Conservation (phyloP, 2,113 vertebrate species). For the Hyaena hyaena region DNA sequence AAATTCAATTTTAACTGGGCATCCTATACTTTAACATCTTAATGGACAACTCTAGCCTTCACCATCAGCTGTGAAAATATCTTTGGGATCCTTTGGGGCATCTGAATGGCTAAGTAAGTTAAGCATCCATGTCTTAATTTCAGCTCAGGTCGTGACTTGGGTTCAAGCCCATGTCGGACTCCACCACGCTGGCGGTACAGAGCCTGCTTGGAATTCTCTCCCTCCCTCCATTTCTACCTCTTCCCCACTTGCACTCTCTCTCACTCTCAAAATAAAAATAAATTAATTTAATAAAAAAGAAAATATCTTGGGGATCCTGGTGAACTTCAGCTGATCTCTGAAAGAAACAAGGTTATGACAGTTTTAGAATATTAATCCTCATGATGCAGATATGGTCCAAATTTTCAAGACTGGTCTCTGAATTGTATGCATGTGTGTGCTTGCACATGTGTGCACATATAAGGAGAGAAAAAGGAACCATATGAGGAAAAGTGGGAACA, state of each 20-base stretch:
- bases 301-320: neutral
- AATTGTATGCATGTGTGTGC: neutral
- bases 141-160: too few species aligned
- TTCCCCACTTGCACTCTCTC: too few species aligned
- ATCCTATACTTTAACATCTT: conserved; percentile 4
- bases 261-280: too few species aligned
- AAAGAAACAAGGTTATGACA: neutral
- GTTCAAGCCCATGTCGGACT: too few species aligned
- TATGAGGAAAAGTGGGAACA: neutral
- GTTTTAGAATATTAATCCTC: neutral
- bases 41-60: neutral
- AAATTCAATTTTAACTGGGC: conserved; percentile 13
- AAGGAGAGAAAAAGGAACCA: neutral
- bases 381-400: neutral
- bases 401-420: neutral
- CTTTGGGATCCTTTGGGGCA: neutral
- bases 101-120: too few species aligned
- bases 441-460: accelerated
- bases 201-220: too few species aligned
- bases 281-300: neutral
- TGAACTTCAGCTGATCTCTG: neutral
- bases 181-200: too few species aligned
- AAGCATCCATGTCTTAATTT: too few species aligned
- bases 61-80: neutral
- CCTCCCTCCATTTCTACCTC: too few species aligned